Base-by-base conservation (phyloP, 2,888 invertebrate species). In the Sepiola atlantica region DNA sequence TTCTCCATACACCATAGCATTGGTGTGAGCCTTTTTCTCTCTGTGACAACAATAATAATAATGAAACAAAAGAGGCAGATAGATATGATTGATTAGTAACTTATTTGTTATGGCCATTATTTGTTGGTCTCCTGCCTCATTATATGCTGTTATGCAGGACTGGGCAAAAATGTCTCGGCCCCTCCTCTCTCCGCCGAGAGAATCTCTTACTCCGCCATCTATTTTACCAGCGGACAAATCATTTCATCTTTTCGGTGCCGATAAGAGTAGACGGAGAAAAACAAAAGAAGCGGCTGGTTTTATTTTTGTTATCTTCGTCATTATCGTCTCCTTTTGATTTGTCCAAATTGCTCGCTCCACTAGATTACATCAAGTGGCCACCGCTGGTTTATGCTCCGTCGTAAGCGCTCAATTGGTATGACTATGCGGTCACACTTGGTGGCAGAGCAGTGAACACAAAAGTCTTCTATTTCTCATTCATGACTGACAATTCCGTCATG, bases 401-500 rank as follows among this genome's bases (percentile, higher is more conserved):
- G n/a, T 32, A n/a, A 77, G 77, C 32, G 32, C 32, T 77, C n/a
- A 77, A 77, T 77, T 77, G 32, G 77, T 77, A 77, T 77, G 77
- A 77, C 77, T 77, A 77, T 77, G 32, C 14, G 14, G 77, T 77
- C 77, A n/a, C 77, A n/a, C 77, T 77, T 77, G 77, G 77, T 77
- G 77, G 77, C 77, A 77, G 77, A 77, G 12, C 77, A 77, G 77
- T 77, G 77, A 77, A 77, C 77, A 32, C 77, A 77, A 77, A n/a
- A n/a, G 32, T n/a, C n/a, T n/a, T 77, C 77, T 77, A n/a, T 77
- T 77, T 14, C 77, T 18, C 18, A n/a, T 77, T 77, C 77, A 77
- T 77, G 77, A 77, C 77, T 77, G 77, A 77, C 77, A 77, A 77
- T 77, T 77, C n/a, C 77, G n/a, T 77, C n/a, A 77, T 77, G 77